phyloP scores from a whole-genome alignment of 1,140 invertebrate species.

The Dendroctonus valens region DNA sequence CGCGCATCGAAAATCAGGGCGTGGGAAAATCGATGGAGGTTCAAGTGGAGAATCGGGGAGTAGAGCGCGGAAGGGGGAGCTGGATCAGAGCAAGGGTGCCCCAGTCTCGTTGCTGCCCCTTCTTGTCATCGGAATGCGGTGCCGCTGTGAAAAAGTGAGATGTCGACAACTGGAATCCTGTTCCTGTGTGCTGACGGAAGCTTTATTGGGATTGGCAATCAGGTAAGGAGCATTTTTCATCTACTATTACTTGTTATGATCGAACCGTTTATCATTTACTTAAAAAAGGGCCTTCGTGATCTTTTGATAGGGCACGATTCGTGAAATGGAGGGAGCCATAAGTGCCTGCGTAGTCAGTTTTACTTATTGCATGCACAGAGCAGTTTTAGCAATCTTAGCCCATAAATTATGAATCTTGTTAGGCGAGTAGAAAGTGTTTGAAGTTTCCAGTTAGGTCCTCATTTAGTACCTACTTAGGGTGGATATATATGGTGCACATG shows the following conservation, averaged over 20 bases:
- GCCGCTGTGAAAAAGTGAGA: conserved; percentile 40
- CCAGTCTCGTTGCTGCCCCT: conserved; percentile 35
- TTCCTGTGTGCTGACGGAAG: conserved; percentile 12
- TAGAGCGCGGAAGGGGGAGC: neutral
- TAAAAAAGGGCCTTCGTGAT: too few relatives aligned
- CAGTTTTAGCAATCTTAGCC: too few relatives aligned
- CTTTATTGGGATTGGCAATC: conserved; percentile 22
- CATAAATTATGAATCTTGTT: too few relatives aligned
- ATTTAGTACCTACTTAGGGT: too few relatives aligned
- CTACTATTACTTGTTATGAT: neutral
- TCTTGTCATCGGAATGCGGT: conserved; percentile 44
- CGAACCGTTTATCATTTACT: too few relatives aligned
- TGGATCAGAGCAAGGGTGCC: conserved; percentile 37
- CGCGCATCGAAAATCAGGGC: conserved; percentile 50
- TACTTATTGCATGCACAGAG: too few relatives aligned
- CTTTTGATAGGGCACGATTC: too few relatives aligned
- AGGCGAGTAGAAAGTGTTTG: too few relatives aligned
- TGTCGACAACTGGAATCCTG: conserved; percentile 29
- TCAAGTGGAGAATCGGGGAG: conserved; percentile 38
- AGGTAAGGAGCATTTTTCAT: conserved; percentile 26
- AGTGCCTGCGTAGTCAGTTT: too few relatives aligned
- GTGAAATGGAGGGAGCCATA: too few relatives aligned
- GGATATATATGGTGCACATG: too few relatives aligned
- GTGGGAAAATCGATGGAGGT: conserved; percentile 49
- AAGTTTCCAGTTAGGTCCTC: too few relatives aligned